Base-by-base conservation (phyloP, 2,888 invertebrate genomes). In the Ophonus ardosiacus region DNA sequence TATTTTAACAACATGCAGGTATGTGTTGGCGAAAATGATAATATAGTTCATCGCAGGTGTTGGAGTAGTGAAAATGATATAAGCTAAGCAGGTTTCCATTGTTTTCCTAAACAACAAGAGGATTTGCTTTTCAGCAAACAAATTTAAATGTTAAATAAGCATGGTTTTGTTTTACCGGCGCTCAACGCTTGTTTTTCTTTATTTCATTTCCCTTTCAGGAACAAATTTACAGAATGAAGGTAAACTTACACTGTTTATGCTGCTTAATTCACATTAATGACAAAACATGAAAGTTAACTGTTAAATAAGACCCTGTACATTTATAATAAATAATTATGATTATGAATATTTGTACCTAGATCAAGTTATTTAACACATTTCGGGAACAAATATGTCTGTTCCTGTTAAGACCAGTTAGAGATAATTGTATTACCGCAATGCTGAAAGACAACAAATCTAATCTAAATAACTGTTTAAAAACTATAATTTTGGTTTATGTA, bases 81-180 rank as follows among this genome's bases (percentile, higher is more conserved):
- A 51, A 51, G n/a, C 24, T 76, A 51, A 51, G 21, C 15, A 68
- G 31, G 68, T 38, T 38, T 13, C 10, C 68, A 38, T 31, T 31
- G 68, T 38, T 68, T 68, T 63, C 24, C 63, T 24, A 18, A 24
- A 63, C 63, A 68, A 68, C 40, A 74, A 74, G 17, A 15, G 71
- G 71, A 74, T 74, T 74, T 43, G 43, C 43, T 74, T 43, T 40
- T 74, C 43, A 43, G 40, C 71, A 74, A 74, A 74, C 71, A 74
- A 43, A 43, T 74, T 18, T 18, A 74, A 74, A 74, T 13, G 43
- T 74, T 74, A 43, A 74, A 74, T 74, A 74, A 74, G 40, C 43
- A 74, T 13, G 71, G 71, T 21, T 74, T 74, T 74, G 71, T 74
- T 74, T 74, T 74, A 43, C 71, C 43, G 18, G 71, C 18, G 40